These are phyloP conservation scores for Syngnathoides biaculeatus DNA, from an alignment of 2,113 vertebrate species.

Conservation along the genomic window DNA sequence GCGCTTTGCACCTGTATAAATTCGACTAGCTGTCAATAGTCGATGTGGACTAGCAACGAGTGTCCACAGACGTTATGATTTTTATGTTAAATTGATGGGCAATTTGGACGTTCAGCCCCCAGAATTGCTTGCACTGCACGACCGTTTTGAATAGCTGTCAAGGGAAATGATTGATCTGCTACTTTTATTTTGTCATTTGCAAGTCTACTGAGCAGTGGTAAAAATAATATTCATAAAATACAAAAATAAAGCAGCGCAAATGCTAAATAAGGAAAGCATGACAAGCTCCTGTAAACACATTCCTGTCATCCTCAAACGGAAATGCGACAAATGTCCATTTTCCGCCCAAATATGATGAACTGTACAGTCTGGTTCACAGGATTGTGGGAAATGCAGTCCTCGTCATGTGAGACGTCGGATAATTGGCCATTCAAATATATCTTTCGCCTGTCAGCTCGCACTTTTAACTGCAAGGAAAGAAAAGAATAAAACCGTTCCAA, in stretches of 20 bases:
- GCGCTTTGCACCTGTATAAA: slow-evolving; percentile 24
- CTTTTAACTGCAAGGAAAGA: neutral
- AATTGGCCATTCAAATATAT: neutral
- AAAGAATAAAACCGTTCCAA: neutral
- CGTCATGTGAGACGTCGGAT: neutral
- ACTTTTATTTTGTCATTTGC: neutral
- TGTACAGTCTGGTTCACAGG: neutral
- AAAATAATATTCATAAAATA: neutral
- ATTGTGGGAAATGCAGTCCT: neutral
- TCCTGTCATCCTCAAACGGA: neutral
- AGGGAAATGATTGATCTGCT: neutral
- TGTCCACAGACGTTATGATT: slow-evolving; percentile 2
- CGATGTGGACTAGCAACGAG: neutral
- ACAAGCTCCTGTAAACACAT: neutral
- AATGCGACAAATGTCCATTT: neutral
- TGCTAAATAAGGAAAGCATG: no score
- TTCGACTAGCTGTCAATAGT: neutral
- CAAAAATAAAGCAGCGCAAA: neutral
- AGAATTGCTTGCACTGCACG: no score
- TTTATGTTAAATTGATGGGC: neutral
- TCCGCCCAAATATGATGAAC: neutral
- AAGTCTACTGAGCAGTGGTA: neutral
- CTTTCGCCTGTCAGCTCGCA: slow-evolving; percentile 4
- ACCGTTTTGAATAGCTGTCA: neutral
- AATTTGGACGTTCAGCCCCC: neutral